Evolutionary conservation across 2,888 invertebrate species (phyloP), one percentile per base, ranked within the genome.

Genomic region (Argyra leucocephala): DNA sequence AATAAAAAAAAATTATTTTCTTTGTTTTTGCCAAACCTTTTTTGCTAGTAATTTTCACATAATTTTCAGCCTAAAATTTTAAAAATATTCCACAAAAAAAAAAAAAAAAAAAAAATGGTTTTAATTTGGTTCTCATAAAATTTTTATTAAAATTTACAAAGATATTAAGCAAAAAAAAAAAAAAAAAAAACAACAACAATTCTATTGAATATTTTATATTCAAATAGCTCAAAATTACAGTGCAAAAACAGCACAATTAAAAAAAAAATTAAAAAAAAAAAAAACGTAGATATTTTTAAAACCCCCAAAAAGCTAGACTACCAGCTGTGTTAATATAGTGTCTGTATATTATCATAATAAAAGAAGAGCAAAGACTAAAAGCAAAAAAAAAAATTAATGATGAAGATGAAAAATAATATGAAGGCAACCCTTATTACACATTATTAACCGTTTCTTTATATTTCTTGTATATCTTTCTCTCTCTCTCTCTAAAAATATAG

Each of bases 281-380:
- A 48, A 48, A 2, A 9, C n/a, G 31, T 9, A 37, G 12, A 9
- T 18, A 48, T 31, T 4, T 48, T 18, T 48, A 12, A 48, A 12
- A 15, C 15, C 48, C n/a, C 18, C 5, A 48, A 48, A 15, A 9
- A 48, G 15, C 18, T 48, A 48, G 48, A 48, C 48, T 48, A 48
- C 48, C 48, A 48, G 48, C 48, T 48, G 48, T 48, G 48, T 48
- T 48, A 48, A 48, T n/a, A n/a, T 48, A 48, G 48, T 48, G 48
- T 48, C 48, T 48, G 5, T 48, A 48, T n/a, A 48, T 48, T 48
- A 48, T 48, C 48, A 48, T n/a, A 48, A 48, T 18, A 48, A 48
- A 9, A 48, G 6, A 48, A 48, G 18, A 48, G 18, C 12, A 48
- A 48, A 48, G 10, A 31, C n/a, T n/a, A n/a, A n/a, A 31, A 31